Evolutionary conservation across 2,797 vertebrate species (phyloP).

Genomic region (Amniataba percoides): DNA sequence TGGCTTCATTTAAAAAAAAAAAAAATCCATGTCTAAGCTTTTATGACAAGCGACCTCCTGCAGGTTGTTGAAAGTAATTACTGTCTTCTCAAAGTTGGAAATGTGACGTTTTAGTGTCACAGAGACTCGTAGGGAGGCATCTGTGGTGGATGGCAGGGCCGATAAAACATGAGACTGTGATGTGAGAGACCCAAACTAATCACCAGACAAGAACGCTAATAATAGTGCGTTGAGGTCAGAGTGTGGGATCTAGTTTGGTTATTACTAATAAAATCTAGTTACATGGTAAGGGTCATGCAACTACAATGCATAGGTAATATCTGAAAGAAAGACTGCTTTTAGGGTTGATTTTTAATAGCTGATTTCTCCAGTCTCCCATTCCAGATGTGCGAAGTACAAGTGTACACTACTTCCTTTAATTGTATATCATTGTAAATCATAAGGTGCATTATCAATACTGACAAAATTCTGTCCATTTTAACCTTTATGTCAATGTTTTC

Average conservation of each 20-base stretch:
- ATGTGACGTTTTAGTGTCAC: neutral
- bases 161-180: neutral
- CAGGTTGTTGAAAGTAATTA: neutral
- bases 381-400: neutral
- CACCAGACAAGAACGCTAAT: too few species aligned
- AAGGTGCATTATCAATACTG: neutral
- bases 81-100: neutral
- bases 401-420: neutral
- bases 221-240: too few species aligned
- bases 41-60: neutral
- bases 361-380: neutral
- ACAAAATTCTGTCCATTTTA: constrained; percentile 5
- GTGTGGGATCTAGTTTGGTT: neutral
- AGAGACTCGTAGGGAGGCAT: neutral
- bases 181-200: neutral
- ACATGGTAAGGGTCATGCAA: neutral
- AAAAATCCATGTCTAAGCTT: neutral
- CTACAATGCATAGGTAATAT: neutral
- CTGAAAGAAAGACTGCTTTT: too few species aligned
- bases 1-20: neutral
- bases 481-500: neutral
- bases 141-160: neutral
- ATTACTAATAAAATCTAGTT: constrained; percentile 2
- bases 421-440: neutral
- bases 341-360: neutral